Evolutionary conservation across 2,113 vertebrate species (phyloP), one percentile per base, ranked within the genome.

Genomic region (Monopterus albus): DNA sequence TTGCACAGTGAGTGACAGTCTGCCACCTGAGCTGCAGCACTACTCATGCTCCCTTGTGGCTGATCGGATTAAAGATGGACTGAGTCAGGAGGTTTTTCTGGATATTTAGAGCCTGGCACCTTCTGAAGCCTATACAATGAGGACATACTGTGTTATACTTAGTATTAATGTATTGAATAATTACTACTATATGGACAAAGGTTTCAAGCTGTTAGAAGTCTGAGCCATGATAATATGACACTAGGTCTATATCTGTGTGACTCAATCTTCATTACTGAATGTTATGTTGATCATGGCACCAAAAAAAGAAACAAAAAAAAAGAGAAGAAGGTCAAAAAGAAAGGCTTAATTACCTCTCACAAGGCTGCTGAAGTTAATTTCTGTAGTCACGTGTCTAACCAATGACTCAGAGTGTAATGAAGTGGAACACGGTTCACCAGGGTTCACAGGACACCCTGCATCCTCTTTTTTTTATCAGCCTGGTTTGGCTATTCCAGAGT

Each of bases 391-490:
- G 49, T 85, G 80, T 83, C 83, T 57, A 78, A 67, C 79, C 75
- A 87, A 87, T 91, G 89, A 88, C 72, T 88, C 81, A 60, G 66
- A 65, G 79, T 61, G 59, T 89, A 90, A 89, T 89, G 79, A 88
- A 88, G 87, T 78, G 68, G 81, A 91, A 87, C 85, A 40, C 33
- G 57, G 72, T 61, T 78, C 78, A 84, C 51, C 47, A 49, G 76
- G 84, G 81, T 87, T 89, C 80, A 70, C 63, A 58, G 39, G 73
- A 82, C 78, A 75, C 26, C 63, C 62, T 56, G 31, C 20, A 26
- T 7, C 31, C 35, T 40, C 7, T 15, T 42, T 53, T 76, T 39
- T 67, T 63, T 15, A 51, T 79, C 52, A 61, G 36, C 74, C 60
- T 67, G 75, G 59, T 83, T 78, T 66, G 42, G 61, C 78, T 72